Evolutionary conservation across 2,888 invertebrate species (phyloP), one percentile per base, ranked within the genome.

Genomic region (Plagiodera versicolora): DNA sequence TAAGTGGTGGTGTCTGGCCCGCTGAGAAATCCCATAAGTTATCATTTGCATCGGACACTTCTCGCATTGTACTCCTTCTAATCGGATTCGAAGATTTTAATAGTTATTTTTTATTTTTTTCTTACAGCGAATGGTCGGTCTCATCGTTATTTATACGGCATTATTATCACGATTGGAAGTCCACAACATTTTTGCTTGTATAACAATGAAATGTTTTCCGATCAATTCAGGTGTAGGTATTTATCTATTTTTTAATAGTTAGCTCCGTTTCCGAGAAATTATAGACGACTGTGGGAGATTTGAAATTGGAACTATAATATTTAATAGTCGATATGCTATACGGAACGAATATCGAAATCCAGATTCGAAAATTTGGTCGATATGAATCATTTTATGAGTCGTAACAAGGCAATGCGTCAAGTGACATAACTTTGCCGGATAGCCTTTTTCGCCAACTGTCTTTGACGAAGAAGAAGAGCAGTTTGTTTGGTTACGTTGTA

Each of bases 21-120:
- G 68, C 72, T 71, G 72, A 66, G 71, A 72, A 72, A 71, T 69
- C 66, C 68, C 67, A 72, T 72, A 70, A 72, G 60, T 72, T 71
- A 71, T 70, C 52, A 62, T 48, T 56, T 55, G 47, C 48, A 59
- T 63, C 59, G 52, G 59, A 63, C 62, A 63, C 24, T 63, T 56
- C 53, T 52, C 52, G 59, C 53, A 53, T 56, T 44, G 60, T 60
- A 58, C 59, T 56, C 58, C 58, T 52, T 61, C 63, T 66, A 68
- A 68, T 68, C 68, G 63, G 68, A 68, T 68, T 66, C 63, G 56
- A 51, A 56, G 55, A 60, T 62, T 57, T n/a, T n/a, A n/a, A n/a
- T n/a, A n/a, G n/a, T n/a, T n/a, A n/a, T n/a, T n/a, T n/a, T 49
- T 59, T 63, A 60, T 63, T 62, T 60, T 62, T 61, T 46, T 60